phyloP scores from a whole-genome alignment of 2,797 vertebrate species.

The Eptatretus atami region DNA sequence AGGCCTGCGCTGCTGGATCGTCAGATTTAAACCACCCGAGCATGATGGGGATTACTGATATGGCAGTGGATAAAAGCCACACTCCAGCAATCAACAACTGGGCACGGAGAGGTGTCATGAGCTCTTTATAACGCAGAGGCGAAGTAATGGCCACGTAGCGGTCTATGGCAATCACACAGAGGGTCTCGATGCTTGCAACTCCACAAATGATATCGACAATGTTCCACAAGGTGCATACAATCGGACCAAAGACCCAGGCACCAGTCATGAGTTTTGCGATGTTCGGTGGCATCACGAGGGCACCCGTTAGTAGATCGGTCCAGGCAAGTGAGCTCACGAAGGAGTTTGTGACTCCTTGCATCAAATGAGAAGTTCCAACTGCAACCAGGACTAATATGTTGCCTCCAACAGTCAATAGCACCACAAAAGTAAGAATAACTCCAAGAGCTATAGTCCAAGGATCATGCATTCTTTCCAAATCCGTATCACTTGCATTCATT shows the following conservation, averaged over 20 bases:
- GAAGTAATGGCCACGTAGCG: background rate
- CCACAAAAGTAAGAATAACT: too few species aligned
- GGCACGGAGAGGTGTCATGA: background rate
- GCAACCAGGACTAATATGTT: too few species aligned
- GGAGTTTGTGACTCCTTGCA: slow-evolving; percentile 25
- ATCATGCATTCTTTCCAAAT: too few species aligned
- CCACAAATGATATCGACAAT: background rate
- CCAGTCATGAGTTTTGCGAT: background rate
- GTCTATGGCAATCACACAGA: background rate
- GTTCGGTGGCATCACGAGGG: slow-evolving; percentile 37
- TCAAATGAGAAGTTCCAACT: too few species aligned
- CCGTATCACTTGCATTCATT: too few species aligned
- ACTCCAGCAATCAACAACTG: background rate
- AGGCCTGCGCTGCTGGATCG: background rate
- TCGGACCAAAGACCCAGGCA: background rate
- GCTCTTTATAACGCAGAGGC: background rate
- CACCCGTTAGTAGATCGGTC: slow-evolving; percentile 78
- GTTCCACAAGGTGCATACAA: background rate
- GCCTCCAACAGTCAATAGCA: too few species aligned
- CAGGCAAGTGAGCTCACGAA: slow-evolving; percentile 87
- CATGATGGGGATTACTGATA: background rate
- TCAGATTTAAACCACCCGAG: background rate
- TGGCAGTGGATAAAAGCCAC: background rate
- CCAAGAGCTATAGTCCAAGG: too few species aligned
- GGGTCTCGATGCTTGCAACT: background rate